Base-by-base conservation (phyloP, 2,888 invertebrate genomes). In the Leucania comma region DNA sequence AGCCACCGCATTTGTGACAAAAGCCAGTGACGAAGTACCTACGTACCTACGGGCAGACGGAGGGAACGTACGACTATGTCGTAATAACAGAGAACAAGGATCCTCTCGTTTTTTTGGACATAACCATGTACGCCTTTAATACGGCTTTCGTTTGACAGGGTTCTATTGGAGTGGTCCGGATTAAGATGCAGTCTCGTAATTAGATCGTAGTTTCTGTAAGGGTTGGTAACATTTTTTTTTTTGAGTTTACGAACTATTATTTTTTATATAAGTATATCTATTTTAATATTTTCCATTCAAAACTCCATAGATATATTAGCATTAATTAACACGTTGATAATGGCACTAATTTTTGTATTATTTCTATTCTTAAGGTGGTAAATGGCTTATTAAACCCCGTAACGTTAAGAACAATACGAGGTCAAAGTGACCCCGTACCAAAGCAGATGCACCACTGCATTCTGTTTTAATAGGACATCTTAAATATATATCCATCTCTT, bases 31-130 rank as follows among this genome's bases (percentile, higher is more conserved):
- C 81, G 79, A 81, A 78, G 80, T 78, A 72, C 32, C 20, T 20
- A 57, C 78, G 62, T 77, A 71, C 48, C 14, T 22, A 61, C 78
- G 60, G 75, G 75, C 73, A 83, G 85, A 88, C 87, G 83, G 78
- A 88, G 80, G 86, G 87, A 89, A 88, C 88, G 80, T 88, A 85
- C 87, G 88, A 88, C 90, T 90, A 89, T 81, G 61, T 79, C 84
- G 86, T 89, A 86, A 90, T 91, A 90, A 87, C 80, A 81, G 78
- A 66, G 76, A 81, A 74, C 68, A 78, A 72, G 72, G 65, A 75
- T 73, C 65, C 48, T 42, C 42, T 46, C 64, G 57, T 71, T 85
- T 86, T 87, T 88, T 86, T 74, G 77, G 82, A 80, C 70, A 61
- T 68, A 68, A 71, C 54, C 46, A 29, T 38, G 54, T 61, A 42